Base-by-base conservation (phyloP, 2,888 invertebrate genomes). In the Eurois occulta region DNA sequence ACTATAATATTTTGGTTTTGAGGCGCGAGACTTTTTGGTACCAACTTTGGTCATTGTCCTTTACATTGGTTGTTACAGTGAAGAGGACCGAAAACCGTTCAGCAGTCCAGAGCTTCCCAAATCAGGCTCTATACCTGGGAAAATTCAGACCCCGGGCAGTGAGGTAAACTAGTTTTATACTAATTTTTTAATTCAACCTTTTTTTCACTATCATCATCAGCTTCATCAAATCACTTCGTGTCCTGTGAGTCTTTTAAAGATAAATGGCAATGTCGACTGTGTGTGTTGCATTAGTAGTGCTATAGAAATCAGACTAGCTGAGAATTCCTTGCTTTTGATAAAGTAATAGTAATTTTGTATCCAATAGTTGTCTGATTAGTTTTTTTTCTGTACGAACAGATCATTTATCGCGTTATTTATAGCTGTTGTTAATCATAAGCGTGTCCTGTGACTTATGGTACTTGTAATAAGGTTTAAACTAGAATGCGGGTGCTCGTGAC, bases 31-130 rank as follows among this genome's bases (percentile, higher is more conserved):
- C n/a, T n/a, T n/a, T n/a, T n/a, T n/a, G n/a, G n/a, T n/a, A n/a
- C n/a, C n/a, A n/a, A n/a, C n/a, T n/a, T n/a, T n/a, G n/a, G n/a
- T n/a, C n/a, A n/a, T n/a, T n/a, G n/a, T n/a, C n/a, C n/a, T 18
- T 62, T n/a, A 32, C 1, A 21, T 60, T 48, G 7, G 52, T 71
- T 77, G 24, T 86, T 83, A 43, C 89, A 95, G 96, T 78, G 95
- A 94, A 73, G 94, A 94, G 68, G 96, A 96, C 8, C 88, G 95
- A 28, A 96, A 96, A 86, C 94, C 95, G 1, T 96, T 96, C 85
- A 94, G 95, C 87, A 96, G 95, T 91, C 96, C 96, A 0, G 96
- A 96, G 64, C 83, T 92, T 46, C 89, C 93, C 0, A 95, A 94
- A 70, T 89, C 92, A 0, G 94, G 94, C 2, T 85, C 90, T 5